A percentile compares a stretch with the other conserved stretches of the same genome.
These are phyloP conservation scores for Furnarius figulus DNA, from an alignment of 2,113 vertebrate genomes.

Conservation along the genomic window DNA sequence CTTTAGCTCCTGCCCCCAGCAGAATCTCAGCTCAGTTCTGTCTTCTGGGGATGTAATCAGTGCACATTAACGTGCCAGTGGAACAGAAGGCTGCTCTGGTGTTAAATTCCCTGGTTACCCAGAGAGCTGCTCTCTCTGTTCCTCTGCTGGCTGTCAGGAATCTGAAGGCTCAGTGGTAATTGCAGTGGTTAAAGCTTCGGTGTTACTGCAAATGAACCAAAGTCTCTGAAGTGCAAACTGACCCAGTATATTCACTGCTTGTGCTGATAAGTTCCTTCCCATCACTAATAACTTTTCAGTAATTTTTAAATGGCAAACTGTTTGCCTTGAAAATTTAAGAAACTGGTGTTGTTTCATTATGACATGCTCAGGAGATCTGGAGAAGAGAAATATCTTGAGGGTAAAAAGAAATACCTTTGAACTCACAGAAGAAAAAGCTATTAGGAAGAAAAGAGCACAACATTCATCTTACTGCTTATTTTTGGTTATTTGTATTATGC, in stretches of 20 bases:
- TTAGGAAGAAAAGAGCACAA: background rate
- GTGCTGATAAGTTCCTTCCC: background rate
- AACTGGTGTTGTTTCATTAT: background rate
- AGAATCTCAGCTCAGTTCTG: background rate
- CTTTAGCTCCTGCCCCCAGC: background rate
- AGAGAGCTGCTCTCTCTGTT: background rate
- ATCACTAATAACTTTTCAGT: background rate
- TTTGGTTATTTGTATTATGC: background rate
- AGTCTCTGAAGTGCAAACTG: background rate
- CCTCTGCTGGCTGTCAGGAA: background rate
- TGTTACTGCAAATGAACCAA: background rate
- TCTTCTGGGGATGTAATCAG: background rate
- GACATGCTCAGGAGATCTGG: background rate
- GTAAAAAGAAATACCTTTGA: background rate
- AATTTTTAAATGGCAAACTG: background rate
- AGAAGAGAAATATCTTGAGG: background rate
- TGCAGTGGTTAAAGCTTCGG: background rate
- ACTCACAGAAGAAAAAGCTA: background rate
- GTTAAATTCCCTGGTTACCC: background rate
- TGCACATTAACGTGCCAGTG: background rate
- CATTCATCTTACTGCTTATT: background rate
- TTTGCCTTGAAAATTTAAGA: constrained; percentile 1
- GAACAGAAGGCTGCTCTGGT: background rate
- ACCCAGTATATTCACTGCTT: background rate
- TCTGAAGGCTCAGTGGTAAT: background rate